Conservation (phyloP, 2,797 vertebrate genomes). For the Catamblyrhynchus diadema region DNA sequence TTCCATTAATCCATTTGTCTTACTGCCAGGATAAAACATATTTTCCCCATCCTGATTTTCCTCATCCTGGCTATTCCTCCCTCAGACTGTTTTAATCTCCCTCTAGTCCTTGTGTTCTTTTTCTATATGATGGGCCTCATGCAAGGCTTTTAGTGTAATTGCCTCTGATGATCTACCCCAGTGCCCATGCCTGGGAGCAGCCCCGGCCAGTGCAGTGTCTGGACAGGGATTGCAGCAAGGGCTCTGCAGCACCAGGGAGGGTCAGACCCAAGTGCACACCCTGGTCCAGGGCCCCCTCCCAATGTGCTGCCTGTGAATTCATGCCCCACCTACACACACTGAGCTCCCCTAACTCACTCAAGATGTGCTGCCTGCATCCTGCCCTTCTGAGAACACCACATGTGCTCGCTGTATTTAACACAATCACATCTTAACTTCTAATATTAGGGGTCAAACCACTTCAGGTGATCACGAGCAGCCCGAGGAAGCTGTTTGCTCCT, state of each 20-base stretch:
- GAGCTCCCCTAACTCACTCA: rapidly evolving
- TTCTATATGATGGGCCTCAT: background rate
- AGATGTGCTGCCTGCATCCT: background rate
- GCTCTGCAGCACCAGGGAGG: background rate
- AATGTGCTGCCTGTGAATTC: background rate
- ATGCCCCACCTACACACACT: rapidly evolving
- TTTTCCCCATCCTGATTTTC: background rate
- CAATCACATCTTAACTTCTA: background rate
- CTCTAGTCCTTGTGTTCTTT: background rate
- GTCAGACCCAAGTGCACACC: background rate
- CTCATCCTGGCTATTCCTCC: background rate
- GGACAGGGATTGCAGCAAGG: rapidly evolving
- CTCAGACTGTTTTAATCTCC: background rate
- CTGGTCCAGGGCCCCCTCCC: background rate
- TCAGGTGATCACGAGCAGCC: background rate
- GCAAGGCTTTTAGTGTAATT: background rate
- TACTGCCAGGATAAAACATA: background rate
- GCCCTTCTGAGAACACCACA: background rate
- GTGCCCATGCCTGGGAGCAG: background rate
- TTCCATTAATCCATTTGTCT: background rate
- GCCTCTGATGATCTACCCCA: background rate
- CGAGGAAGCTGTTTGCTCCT: background rate
- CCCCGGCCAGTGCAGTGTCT: background rate
- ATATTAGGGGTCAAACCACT: background rate
- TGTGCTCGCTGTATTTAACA: background rate